Evolutionary conservation across 2,888 invertebrate genomes (phyloP), one percentile per base, ranked within the genome.

Genomic region (Sicus ferrugineus): DNA sequence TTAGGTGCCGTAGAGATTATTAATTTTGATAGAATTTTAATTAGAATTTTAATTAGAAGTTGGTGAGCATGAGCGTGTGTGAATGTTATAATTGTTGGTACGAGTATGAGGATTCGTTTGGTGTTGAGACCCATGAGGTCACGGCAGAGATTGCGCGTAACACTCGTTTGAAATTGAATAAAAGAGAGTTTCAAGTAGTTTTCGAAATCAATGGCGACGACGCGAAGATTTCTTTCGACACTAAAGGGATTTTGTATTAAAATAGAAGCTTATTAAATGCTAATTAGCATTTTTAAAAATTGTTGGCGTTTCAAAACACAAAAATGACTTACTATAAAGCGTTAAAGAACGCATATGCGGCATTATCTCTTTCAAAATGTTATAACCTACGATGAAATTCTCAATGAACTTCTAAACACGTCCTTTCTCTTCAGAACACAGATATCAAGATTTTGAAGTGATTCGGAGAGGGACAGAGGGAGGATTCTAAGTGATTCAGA

Each of bases 41-140:
- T 16, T 58, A 34, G 56, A 46, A 48, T 65, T 46, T 34, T 69
- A 64, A 28, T 63, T 72, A 72, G 73, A 70, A 67, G 69, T 58
- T 67, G 78, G 84, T 86, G 85, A 85, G 85, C 85, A 84, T 84
- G 85, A 86, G 85, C 86, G 83, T 86, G 85, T 86, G 85, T 85
- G 85, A 86, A 85, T 86, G 86, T 84, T 81, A 74, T 68, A 72
- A 70, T 72, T 72, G 50, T 69, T 77, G 75, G 71, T 73, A 68
- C 74, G 68, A 67, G 71, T 73, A 68, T 75, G 68, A 67, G 67
- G 67, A 61, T 67, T 62, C 21, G 23, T 64, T 64, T 64, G 28
- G 50, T 31, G 38, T 9, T 52, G 48, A 50, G 21, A 31, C 46
- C 67, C 64, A 34, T 23, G 54, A 26, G 34, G 31, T 54, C 63